Conservation (phyloP, 2,113 vertebrate species). For the Promerops cafer region DNA sequence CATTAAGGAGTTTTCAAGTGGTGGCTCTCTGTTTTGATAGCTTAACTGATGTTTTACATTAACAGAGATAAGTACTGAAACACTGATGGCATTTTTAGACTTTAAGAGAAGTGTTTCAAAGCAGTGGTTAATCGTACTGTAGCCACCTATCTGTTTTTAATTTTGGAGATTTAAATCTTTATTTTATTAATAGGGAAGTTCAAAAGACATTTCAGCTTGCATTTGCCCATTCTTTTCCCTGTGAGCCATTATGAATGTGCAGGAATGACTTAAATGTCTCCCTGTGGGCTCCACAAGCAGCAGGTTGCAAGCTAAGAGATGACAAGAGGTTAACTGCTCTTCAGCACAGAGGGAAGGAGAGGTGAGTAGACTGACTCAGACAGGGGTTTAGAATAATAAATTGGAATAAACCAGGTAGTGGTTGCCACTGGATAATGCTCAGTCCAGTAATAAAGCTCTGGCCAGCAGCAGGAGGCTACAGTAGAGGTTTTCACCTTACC, state of each 20-base stretch:
- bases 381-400: background rate
- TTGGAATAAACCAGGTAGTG: background rate
- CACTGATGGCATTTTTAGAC: background rate
- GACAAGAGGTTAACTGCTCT: background rate
- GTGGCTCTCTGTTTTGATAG: background rate
- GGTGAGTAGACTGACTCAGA: background rate
- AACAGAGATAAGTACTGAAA: background rate
- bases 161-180: background rate
- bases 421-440: background rate
- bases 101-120: background rate
- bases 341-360: background rate
- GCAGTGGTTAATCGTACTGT: background rate
- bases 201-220: background rate
- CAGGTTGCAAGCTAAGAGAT: background rate
- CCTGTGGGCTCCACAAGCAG: background rate
- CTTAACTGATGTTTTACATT: background rate
- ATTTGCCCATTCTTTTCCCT: background rate
- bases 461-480: background rate
- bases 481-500: background rate
- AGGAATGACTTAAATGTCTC: background rate
- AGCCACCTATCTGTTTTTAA: background rate
- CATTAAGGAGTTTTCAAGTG: background rate
- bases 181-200: background rate
- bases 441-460: background rate
- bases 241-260: background rate